Conservation (phyloP, 1,140 invertebrate genomes). For the Zeugodacus cucurbitae region DNA sequence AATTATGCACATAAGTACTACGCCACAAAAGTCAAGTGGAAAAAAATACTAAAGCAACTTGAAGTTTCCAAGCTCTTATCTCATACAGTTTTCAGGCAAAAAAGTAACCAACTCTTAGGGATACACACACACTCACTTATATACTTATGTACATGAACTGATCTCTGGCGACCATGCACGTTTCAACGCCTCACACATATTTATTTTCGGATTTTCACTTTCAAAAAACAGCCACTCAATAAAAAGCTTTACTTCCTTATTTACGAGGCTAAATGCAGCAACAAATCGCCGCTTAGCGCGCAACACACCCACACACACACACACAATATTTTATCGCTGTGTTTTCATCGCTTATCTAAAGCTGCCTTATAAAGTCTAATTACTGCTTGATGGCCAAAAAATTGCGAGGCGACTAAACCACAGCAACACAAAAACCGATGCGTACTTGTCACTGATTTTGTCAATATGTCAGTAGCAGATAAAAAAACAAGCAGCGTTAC, state of each 20-base stretch:
- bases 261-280: background rate
- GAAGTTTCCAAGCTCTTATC: too few species aligned
- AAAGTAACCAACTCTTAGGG: too few species aligned
- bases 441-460: background rate
- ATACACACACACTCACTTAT: background rate
- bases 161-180: background rate
- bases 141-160: background rate
- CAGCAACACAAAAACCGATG: background rate
- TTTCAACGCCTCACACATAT: background rate
- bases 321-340: background rate
- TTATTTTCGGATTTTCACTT: conserved; percentile 12
- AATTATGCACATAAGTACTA: too few species aligned
- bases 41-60: too few species aligned
- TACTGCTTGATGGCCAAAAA: background rate
- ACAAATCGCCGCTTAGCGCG: background rate
- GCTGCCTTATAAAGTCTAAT: background rate
- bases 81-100: too few species aligned
- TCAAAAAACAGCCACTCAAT: background rate
- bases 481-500: background rate
- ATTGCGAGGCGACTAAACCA: background rate
- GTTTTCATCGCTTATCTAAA: background rate
- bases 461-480: background rate
- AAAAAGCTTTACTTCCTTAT: conserved; percentile 1
- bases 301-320: background rate
- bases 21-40: too few species aligned